Conservation (phyloP, 1,140 invertebrate genomes). For the Drosophila micromelanica region DNA sequence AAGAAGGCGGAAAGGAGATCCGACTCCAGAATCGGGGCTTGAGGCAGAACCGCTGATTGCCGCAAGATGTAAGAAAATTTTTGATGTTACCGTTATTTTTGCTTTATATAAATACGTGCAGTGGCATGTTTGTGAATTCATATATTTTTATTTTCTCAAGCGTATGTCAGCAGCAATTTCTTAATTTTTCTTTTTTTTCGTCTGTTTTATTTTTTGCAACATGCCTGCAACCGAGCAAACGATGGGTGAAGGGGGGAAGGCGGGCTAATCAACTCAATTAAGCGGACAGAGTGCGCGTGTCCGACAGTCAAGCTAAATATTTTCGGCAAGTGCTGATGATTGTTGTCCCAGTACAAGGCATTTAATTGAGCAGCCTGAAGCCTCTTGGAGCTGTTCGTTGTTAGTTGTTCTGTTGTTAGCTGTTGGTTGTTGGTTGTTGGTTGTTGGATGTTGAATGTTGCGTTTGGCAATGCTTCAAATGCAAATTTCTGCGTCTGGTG, state of each 20-base stretch:
- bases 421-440: slow-evolving; percentile 8
- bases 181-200: slow-evolving; percentile 19
- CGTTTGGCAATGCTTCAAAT: slow-evolving; percentile 30
- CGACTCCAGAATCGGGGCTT: not conserved
- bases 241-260: not conserved
- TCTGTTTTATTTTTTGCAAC: slow-evolving; percentile 35
- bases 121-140: slow-evolving; percentile 59
- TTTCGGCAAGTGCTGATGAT: slow-evolving; percentile 57
- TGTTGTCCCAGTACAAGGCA: slow-evolving; percentile 59
- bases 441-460: slow-evolving; percentile 5
- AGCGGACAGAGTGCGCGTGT: slow-evolving; percentile 55
- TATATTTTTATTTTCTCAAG: slow-evolving; percentile 67
- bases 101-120: slow-evolving; percentile 53
- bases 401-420: slow-evolving; percentile 12
- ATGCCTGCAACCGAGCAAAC: slow-evolving; percentile 13
- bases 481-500: slow-evolving; percentile 48
- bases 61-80: slow-evolving; percentile 75
- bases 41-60: slow-evolving; percentile 43
- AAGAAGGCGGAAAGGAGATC: slow-evolving; percentile 36
- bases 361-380: slow-evolving; percentile 65
- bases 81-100: slow-evolving; percentile 76
- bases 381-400: slow-evolving; percentile 21
- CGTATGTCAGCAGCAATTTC: slow-evolving; percentile 59
- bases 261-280: slow-evolving; percentile 79
- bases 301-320: slow-evolving; percentile 5